Conservation (phyloP, 2,888 invertebrate species). For the Leucoma salicis region DNA sequence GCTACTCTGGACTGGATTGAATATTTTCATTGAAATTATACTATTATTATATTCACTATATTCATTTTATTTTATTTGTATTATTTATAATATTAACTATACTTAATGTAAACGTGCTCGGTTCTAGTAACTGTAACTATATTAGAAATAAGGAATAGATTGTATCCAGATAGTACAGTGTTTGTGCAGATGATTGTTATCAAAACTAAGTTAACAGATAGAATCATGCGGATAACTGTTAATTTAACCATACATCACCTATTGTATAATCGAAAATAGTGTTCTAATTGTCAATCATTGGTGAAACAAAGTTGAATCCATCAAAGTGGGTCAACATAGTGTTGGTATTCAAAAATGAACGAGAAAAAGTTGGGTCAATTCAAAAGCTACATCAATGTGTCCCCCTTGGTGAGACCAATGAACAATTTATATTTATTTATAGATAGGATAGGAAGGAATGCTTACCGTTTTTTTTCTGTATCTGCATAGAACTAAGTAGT, state of each 20-base stretch:
- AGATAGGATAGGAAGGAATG: too few relatives aligned
- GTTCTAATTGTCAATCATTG: slow-evolving; percentile 26
- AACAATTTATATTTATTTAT: neutral
- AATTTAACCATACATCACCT: slow-evolving; percentile 43
- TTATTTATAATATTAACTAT: slow-evolving; percentile 25
- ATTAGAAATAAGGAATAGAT: slow-evolving; percentile 27
- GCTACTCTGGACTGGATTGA: slow-evolving; percentile 43
- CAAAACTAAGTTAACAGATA: slow-evolving; percentile 54
- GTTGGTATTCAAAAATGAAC: slow-evolving; percentile 71
- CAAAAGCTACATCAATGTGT: slow-evolving; percentile 80
- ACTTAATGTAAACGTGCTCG: slow-evolving; percentile 16
- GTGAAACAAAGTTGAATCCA: slow-evolving; percentile 35
- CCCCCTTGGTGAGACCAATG: slow-evolving; percentile 54
- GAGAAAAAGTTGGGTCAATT: slow-evolving; percentile 79
- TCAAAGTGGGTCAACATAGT: slow-evolving; percentile 61
- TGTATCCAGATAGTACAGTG: slow-evolving; percentile 44
- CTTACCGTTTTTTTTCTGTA: too few relatives aligned
- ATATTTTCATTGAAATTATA: slow-evolving; percentile 22
- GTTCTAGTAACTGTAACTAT: too few relatives aligned
- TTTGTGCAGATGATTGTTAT: slow-evolving; percentile 64
- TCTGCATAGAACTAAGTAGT: too few relatives aligned
- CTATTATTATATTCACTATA: slow-evolving; percentile 24
- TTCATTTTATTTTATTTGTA: slow-evolving; percentile 16
- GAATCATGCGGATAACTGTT: slow-evolving; percentile 63
- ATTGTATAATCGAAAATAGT: slow-evolving; percentile 37